phyloP scores from a whole-genome alignment of 2,797 vertebrate genomes.

The Arremon brunneinucha region DNA sequence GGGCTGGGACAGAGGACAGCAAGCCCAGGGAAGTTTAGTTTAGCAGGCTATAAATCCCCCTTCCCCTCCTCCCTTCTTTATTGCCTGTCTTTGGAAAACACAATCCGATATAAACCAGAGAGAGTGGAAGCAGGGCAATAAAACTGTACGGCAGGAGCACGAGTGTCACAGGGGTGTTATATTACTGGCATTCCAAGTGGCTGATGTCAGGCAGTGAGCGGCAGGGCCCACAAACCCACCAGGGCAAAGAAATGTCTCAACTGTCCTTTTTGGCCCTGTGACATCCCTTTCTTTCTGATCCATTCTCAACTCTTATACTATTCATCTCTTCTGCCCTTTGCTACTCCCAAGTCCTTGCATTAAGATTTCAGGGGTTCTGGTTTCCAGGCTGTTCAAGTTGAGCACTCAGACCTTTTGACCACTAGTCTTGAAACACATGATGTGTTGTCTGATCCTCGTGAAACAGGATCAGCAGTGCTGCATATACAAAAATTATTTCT shows the following conservation, averaged over 20 bases:
- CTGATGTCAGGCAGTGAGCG: constrained; percentile 6
- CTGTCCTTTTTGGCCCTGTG: constrained; percentile 1
- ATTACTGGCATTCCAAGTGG: constrained; percentile 56
- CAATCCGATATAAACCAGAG: constrained; percentile 65
- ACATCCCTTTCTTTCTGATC: constrained; percentile 19
- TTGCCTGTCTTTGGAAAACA: constrained; percentile 71
- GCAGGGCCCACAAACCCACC: constrained; percentile 17
- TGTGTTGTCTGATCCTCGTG: neutral
- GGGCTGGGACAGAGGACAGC: constrained; percentile 54
- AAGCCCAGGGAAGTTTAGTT: constrained; percentile 58
- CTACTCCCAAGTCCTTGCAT: constrained; percentile 12
- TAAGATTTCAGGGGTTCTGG: neutral
- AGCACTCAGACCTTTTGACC: neutral
- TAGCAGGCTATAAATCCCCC: constrained; percentile 67
- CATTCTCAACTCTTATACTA: neutral
- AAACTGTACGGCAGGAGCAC: constrained; percentile 47
- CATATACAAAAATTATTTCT: neutral
- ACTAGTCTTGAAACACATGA: neutral
- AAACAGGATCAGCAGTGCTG: neutral
- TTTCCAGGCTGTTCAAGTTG: constrained; percentile 34
- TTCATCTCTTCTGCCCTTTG: neutral
- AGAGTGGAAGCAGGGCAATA: constrained; percentile 65
- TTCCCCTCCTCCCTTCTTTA: constrained; percentile 53
- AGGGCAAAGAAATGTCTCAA: neutral
- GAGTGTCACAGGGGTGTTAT: constrained; percentile 49